Conservation (phyloP, 2,113 vertebrate species). For the Hypomesus transpacificus region DNA sequence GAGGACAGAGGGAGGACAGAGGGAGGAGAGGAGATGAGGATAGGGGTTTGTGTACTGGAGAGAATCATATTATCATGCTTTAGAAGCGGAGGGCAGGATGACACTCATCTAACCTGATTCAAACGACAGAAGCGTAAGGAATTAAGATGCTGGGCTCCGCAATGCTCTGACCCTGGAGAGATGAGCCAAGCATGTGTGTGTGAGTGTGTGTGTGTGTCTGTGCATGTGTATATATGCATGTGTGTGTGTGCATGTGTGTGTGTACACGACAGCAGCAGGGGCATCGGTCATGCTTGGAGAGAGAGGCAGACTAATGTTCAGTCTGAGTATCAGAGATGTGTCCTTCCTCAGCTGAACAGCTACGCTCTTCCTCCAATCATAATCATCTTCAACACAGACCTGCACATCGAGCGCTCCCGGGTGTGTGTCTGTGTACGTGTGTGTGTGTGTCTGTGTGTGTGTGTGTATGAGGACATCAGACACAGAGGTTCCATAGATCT, state of each 20-base stretch:
- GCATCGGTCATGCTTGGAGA: slow-evolving; percentile 63
- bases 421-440: neutral
- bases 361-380: no score
- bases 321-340: no score
- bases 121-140: slow-evolving; percentile 71
- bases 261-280: neutral
- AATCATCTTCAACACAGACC: no score
- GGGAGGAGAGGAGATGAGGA: slow-evolving; percentile 2
- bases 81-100: slow-evolving; percentile 51
- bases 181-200: no score
- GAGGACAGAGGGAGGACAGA: slow-evolving; percentile 21
- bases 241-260: no score
- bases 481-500: slow-evolving; percentile 44
- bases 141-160: slow-evolving; percentile 54
- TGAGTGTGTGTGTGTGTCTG: no score
- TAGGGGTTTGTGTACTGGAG: slow-evolving; percentile 32
- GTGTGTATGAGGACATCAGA: slow-evolving; percentile 41
- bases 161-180: slow-evolving; percentile 53
- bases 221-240: no score
- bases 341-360: no score
- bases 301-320: slow-evolving; percentile 31
- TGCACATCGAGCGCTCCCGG: neutral
- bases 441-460: slow-evolving; percentile 34
- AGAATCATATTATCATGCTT: slow-evolving; percentile 60
- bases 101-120: slow-evolving; percentile 68